phyloP scores from a whole-genome alignment of 2,113 vertebrate species.

The Meles meles region DNA sequence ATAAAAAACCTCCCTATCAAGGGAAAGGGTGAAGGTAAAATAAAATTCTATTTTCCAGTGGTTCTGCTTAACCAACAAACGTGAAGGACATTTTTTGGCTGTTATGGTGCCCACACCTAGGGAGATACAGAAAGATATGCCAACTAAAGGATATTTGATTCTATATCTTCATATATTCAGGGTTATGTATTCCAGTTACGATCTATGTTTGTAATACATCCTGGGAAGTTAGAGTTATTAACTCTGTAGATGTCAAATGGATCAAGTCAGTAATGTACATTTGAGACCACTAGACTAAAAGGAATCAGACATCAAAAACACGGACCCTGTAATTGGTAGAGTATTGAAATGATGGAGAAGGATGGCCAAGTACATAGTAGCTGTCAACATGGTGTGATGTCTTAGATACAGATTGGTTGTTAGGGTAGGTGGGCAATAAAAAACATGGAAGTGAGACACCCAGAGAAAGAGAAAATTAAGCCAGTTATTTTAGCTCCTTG shows the following conservation, averaged over 20 bases:
- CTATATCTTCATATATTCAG: not conserved
- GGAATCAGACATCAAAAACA: not conserved
- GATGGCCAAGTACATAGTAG: not conserved
- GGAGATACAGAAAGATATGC: not conserved
- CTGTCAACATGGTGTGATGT: not conserved
- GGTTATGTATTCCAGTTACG: not conserved
- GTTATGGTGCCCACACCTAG: not conserved
- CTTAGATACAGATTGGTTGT: not conserved
- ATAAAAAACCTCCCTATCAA: not conserved
- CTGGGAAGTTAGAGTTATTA: not conserved
- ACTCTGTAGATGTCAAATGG: not conserved
- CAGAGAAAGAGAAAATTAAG: not conserved
- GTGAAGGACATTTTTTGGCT: not conserved
- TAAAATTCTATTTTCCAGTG: not conserved
- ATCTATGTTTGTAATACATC: not conserved
- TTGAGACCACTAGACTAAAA: not conserved
- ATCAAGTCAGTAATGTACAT: not conserved
- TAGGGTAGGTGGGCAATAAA: not conserved
- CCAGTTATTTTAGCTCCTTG: not conserved
- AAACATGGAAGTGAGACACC: not conserved
- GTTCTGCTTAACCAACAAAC: not conserved
- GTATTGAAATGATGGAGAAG: not conserved
- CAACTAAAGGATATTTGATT: not conserved
- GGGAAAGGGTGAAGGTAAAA: not conserved
- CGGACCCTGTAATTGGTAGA: not conserved